phyloP scores from a whole-genome alignment of 1,140 invertebrate genomes.

The Atta cephalotes region DNA sequence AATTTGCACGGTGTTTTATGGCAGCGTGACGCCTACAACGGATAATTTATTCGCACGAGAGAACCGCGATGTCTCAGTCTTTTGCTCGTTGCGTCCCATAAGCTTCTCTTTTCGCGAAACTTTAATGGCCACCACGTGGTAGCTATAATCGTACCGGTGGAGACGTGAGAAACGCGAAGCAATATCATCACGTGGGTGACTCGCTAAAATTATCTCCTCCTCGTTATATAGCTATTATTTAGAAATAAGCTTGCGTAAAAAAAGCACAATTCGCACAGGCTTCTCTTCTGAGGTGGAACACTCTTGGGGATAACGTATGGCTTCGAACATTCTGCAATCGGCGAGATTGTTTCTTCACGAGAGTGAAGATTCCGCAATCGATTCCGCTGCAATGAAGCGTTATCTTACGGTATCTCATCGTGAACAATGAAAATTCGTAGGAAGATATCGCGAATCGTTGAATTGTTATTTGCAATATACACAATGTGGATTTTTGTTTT shows the following conservation, averaged over 20 bases:
- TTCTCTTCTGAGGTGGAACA: slow-evolving; percentile 60
- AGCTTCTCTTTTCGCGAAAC: slow-evolving; percentile 70
- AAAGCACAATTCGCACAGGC: slow-evolving; percentile 58
- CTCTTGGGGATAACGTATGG: slow-evolving; percentile 48
- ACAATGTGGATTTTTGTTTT: background rate
- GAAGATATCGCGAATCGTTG: background rate
- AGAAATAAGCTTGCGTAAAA: slow-evolving; percentile 63
- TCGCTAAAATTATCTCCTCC: slow-evolving; percentile 72
- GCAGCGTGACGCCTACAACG: slow-evolving; percentile 66
- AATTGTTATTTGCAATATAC: background rate
- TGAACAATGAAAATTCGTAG: background rate
- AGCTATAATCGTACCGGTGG: slow-evolving; percentile 72
- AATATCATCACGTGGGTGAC: slow-evolving; percentile 76
- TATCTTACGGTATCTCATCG: background rate
- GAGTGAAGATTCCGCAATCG: background rate
- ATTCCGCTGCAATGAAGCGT: background rate
- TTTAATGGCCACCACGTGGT: slow-evolving; percentile 74
- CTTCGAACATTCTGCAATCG: slow-evolving; percentile 36
- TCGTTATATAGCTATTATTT: background rate
- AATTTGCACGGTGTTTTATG: slow-evolving; percentile 74
- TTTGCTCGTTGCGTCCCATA: background rate
- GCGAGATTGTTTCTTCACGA: slow-evolving; percentile 6
- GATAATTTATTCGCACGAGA: slow-evolving; percentile 69
- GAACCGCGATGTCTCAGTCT: slow-evolving; percentile 22
- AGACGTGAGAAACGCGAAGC: slow-evolving; percentile 72